phyloP scores from a whole-genome alignment of 2,113 vertebrate species.

The Platycercus adscitus region DNA sequence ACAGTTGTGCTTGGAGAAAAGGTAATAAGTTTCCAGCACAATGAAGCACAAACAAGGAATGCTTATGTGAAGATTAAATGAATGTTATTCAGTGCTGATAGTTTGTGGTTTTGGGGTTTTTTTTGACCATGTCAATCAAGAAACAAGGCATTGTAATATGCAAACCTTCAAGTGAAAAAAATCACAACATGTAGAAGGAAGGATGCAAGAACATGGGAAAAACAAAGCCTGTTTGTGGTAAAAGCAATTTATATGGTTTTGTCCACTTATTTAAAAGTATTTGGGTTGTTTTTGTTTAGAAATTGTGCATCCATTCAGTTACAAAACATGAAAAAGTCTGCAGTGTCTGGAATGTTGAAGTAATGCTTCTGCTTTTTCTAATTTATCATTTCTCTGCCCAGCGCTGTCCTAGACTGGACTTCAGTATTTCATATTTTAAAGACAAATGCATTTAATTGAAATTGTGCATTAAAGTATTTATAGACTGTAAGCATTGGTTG shows the following conservation, averaged over 20 bases:
- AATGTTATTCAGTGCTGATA: background rate
- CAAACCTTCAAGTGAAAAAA: background rate
- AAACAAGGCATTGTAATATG: background rate
- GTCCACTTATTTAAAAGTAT: background rate
- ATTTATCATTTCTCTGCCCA: background rate
- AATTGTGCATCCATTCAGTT: background rate
- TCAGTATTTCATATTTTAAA: background rate
- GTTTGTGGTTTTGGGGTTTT: background rate
- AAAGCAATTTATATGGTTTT: background rate
- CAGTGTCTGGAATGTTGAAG: background rate
- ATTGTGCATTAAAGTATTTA: background rate
- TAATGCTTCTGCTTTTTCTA: background rate
- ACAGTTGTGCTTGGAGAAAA: background rate
- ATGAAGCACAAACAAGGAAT: background rate
- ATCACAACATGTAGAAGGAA: background rate
- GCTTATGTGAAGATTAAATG: background rate
- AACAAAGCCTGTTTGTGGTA: background rate
- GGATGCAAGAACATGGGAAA: background rate
- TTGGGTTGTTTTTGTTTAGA: background rate
- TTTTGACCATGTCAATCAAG: background rate
- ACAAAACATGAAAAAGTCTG: background rate
- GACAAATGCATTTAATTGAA: conserved; percentile 4
- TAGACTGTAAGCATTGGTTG: background rate
- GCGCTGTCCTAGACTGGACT: background rate
- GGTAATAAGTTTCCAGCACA: background rate